Evolutionary conservation across 1,140 invertebrate genomes (phyloP), one percentile per base, ranked within the genome.

Genomic region (Drosophila pallidifrons): DNA sequence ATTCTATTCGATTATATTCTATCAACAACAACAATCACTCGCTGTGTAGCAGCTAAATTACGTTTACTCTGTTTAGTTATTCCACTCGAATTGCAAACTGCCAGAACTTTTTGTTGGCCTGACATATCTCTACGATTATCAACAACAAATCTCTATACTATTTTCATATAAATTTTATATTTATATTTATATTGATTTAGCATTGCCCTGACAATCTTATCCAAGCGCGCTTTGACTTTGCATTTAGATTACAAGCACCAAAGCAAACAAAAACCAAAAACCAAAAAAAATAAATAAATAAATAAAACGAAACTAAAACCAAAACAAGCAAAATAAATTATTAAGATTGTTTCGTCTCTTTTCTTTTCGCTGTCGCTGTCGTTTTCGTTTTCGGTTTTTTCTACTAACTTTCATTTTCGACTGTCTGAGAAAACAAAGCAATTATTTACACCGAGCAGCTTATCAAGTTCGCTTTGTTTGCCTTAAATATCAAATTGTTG

Each of bases 381-480:
- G 8, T 8, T 67, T 46, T 16, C n/a, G 41, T 69, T 61, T 15
- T 41, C 5, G 13, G 2, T 47, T 66, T 43, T 4, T 13, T 11
- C 52, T 49, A 30, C 20, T 30, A 30, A 76, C 55, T 82, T 72
- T 81, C 64, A 49, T 45, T 74, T 70, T 79, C 58, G 28, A 32
- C 46, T 58, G 32, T 8, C 52, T 46, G 47, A 32, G 8, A 61
- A 66, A 66, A 54, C 66, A 81, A 59, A 61, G 64, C 77, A 59
- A 65, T 77, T 57, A 70, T 75, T 75, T 70, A 75, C 51, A 75
- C 32, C 13, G 43, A 11, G 49, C 32, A 30, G 66, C 66, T 75
- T 75, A 75, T 71, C 68, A 76, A 82, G 60, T 82, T 80, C 61
- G 47, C 73, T 73, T 67, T 82, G 72, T 77, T 87, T 87, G 75